Conservation (phyloP, 2,113 vertebrate genomes). For the Anoplopoma fimbria region DNA sequence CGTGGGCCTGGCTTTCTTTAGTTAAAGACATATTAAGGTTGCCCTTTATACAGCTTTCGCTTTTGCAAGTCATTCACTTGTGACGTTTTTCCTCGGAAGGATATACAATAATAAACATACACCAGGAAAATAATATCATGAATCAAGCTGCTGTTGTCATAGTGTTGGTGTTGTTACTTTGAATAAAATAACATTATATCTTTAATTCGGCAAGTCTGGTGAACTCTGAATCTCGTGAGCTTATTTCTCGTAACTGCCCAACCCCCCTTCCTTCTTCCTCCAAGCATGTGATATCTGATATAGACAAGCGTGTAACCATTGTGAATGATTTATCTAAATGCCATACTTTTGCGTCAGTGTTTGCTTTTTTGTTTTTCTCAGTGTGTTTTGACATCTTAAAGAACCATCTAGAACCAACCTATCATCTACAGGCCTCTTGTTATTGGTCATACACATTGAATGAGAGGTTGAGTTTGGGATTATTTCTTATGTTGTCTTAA, state of each 20-base stretch:
- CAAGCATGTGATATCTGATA: conserved; percentile 74
- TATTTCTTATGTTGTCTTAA: not conserved
- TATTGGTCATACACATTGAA: not conserved
- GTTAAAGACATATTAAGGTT: not conserved
- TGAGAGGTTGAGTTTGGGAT: not conserved
- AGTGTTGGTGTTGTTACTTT: not conserved
- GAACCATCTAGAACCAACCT: no score
- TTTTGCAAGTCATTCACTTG: conserved; percentile 66
- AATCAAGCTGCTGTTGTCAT: not conserved
- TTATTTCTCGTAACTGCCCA: conserved; percentile 32
- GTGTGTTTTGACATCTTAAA: not conserved
- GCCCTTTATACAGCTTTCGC: conserved; percentile 25
- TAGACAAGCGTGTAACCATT: conserved; percentile 9
- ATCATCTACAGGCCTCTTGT: not conserved
- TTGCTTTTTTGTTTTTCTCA: not conserved
- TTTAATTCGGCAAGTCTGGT: not conserved
- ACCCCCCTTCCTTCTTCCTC: not conserved
- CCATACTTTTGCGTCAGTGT: not conserved
- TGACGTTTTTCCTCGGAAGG: conserved; percentile 45
- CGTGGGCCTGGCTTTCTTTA: not conserved
- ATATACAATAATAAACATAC: not conserved
- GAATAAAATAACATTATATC: not conserved
- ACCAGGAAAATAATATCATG: not conserved
- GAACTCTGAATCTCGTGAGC: conserved; percentile 2
- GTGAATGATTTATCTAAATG: not conserved